phyloP scores from a whole-genome alignment of 2,888 invertebrate species.

The Lasioglossum villosulum region DNA sequence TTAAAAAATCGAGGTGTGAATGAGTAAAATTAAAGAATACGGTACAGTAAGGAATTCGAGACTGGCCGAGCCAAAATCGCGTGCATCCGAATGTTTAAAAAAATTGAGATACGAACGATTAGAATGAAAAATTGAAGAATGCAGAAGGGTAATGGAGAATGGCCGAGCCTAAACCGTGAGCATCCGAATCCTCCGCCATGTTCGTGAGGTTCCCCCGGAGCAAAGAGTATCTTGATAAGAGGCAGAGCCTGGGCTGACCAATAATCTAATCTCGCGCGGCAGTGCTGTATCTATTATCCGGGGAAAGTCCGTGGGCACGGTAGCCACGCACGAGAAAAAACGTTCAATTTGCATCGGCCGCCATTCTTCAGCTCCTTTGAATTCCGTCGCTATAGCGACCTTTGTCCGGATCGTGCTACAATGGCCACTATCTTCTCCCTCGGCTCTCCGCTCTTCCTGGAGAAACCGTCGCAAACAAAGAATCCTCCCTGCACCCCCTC shows the following conservation, averaged over 20 bases:
- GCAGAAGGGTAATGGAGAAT: too few relatives aligned
- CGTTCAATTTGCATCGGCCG: conserved; percentile 81
- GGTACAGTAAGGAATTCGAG: background rate
- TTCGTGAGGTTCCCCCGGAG: background rate
- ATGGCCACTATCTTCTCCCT: conserved; percentile 81
- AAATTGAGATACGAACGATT: background rate
- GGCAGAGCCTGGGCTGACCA: background rate
- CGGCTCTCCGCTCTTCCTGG: conserved; percentile 74
- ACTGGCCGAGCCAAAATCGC: background rate
- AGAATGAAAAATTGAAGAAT: background rate
- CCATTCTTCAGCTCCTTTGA: conserved; percentile 81
- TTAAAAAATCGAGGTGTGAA: background rate
- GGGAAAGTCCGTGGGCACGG: conserved; percentile 58
- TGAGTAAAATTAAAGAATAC: background rate
- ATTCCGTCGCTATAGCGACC: conserved; percentile 83
- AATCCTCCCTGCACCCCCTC: conserved; percentile 79
- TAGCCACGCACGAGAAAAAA: conserved; percentile 61
- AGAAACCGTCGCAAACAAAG: conserved; percentile 84
- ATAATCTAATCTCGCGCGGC: conserved; percentile 25
- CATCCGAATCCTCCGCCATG: background rate
- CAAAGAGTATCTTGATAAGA: background rate
- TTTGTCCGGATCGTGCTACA: conserved; percentile 83
- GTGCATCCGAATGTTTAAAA: background rate
- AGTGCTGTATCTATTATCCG: conserved; percentile 42
- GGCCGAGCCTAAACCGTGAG: background rate